Percentiles rank a stretch among this genome's conserved stretches.
These are phyloP conservation scores for Leucopsar rothschildi DNA, from an alignment of 2,113 vertebrate species.

Conservation along the genomic window DNA sequence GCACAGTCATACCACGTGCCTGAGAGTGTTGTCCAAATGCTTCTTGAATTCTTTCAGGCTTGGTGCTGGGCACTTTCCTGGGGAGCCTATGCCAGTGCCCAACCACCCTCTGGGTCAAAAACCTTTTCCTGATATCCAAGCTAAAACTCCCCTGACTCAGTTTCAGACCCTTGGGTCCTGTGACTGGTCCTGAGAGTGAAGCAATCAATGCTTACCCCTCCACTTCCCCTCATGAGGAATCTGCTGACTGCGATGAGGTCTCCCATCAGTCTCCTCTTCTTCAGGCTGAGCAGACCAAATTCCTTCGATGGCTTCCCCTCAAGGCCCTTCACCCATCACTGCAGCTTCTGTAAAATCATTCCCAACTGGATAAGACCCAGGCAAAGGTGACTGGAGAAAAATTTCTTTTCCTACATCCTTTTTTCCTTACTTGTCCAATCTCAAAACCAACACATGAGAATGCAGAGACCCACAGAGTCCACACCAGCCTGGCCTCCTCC, in stretches of 20 bases:
- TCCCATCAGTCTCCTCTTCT: background rate
- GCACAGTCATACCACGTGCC: background rate
- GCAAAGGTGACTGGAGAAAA: background rate
- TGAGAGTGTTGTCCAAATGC: background rate
- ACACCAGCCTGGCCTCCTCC: background rate
- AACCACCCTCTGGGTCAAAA: background rate
- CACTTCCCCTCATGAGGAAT: background rate
- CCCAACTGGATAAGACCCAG: background rate
- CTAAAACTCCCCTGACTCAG: background rate
- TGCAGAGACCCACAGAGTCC: background rate
- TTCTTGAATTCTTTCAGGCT: background rate
- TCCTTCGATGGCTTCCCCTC: background rate
- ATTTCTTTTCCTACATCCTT: background rate
- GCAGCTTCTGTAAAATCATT: background rate
- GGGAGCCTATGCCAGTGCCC: background rate
- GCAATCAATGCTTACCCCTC: background rate
- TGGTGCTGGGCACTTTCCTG: background rate
- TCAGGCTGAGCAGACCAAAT: background rate
- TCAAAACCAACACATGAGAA: accelerated
- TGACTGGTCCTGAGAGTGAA: background rate
- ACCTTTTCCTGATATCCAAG: background rate
- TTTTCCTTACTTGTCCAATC: too few species aligned
- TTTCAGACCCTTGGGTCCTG: background rate
- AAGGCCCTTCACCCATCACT: background rate
- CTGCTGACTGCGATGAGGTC: background rate